These are phyloP conservation scores for Cryptosula pallasiana DNA, from an alignment of 2,888 invertebrate genomes.

Conservation along the genomic window DNA sequence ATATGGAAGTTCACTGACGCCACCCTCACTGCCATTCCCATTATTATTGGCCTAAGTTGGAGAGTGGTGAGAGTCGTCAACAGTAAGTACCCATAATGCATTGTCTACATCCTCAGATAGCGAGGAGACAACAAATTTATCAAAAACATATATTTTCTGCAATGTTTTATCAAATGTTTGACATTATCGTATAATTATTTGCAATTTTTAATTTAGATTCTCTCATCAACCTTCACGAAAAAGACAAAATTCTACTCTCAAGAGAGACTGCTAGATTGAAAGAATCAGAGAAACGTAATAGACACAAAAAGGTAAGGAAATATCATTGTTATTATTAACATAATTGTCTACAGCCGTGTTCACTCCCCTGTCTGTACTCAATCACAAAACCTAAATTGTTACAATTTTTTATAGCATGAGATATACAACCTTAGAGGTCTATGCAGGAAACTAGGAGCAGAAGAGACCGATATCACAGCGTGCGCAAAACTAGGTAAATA, in stretches of 20 bases:
- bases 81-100: slow-evolving; percentile 9
- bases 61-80: slow-evolving; percentile 21
- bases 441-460: slow-evolving; percentile 21
- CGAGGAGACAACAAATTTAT: too few species aligned
- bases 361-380: background rate
- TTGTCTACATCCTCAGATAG: too few species aligned
- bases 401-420: slow-evolving; percentile 2
- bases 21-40: slow-evolving; percentile 21
- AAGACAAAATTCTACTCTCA: slow-evolving; percentile 16
- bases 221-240: slow-evolving; percentile 20
- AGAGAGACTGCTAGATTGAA: slow-evolving; percentile 5
- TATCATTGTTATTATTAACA: background rate
- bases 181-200: too few species aligned
- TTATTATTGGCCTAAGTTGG: slow-evolving; percentile 11
- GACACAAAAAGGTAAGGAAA: slow-evolving; percentile 16
- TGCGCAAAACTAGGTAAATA: slow-evolving; percentile 20
- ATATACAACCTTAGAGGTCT: slow-evolving; percentile 20
- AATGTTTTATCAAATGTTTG: too few species aligned
- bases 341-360: background rate
- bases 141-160: too few species aligned
- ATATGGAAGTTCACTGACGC: slow-evolving; percentile 16
- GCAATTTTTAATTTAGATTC: too few species aligned
- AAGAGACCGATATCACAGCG: slow-evolving; percentile 16
- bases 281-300: slow-evolving; percentile 12
- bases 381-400: background rate